Conservation (phyloP, 2,888 invertebrate genomes). For the Atrina japonica region DNA sequence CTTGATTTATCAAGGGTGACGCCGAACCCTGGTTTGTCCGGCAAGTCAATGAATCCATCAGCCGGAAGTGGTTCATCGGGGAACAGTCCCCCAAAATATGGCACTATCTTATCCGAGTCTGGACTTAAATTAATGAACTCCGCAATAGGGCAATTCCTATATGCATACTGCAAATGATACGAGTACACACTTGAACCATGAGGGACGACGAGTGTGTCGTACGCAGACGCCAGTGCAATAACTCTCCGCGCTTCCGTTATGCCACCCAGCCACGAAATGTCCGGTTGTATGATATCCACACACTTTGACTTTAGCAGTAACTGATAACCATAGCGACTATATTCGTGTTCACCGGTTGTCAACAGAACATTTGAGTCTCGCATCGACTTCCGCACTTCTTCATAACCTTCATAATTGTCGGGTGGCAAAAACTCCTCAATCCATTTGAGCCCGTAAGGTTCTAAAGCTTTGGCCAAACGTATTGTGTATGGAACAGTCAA, state of each 20-base stretch:
- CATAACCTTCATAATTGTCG: slow-evolving; percentile 75
- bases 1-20: slow-evolving; percentile 69
- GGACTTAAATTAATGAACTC: slow-evolving; percentile 78
- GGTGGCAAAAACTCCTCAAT: slow-evolving; percentile 78
- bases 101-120: slow-evolving; percentile 71
- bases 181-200: slow-evolving; percentile 79
- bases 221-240: slow-evolving; percentile 76
- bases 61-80: slow-evolving; percentile 76
- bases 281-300: slow-evolving; percentile 78
- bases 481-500: slow-evolving; percentile 73
- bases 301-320: slow-evolving; percentile 72
- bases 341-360: slow-evolving; percentile 78
- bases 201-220: slow-evolving; percentile 74
- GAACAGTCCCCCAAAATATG: slow-evolving; percentile 77
- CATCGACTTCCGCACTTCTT: slow-evolving; percentile 66
- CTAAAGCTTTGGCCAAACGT: slow-evolving; percentile 70
- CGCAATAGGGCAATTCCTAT: slow-evolving; percentile 76
- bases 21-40: slow-evolving; percentile 77
- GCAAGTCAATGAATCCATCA: slow-evolving; percentile 75
- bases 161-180: slow-evolving; percentile 78
- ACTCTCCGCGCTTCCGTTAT: slow-evolving; percentile 76
- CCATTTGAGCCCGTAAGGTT: slow-evolving; percentile 76
- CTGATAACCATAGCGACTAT: slow-evolving; percentile 75
- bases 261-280: slow-evolving; percentile 79
- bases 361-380: slow-evolving; percentile 69